These are phyloP conservation scores for Electrona antarctica DNA, from an alignment of 2,113 vertebrate species.

Conservation along the genomic window DNA sequence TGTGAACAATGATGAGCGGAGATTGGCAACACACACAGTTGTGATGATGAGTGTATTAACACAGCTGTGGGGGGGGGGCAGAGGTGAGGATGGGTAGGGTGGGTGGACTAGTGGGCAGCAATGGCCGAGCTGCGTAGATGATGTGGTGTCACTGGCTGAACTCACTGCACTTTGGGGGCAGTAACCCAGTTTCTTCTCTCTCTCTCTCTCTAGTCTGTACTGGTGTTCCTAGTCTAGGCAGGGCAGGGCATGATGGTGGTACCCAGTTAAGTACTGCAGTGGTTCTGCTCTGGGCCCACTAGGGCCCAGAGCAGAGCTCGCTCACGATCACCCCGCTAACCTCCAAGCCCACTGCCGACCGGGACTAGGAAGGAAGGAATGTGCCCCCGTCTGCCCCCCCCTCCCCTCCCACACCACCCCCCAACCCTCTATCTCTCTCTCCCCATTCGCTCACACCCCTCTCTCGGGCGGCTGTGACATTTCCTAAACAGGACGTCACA, in stretches of 20 bases:
- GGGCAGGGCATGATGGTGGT: conserved; percentile 62
- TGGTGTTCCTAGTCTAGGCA: conserved; percentile 56
- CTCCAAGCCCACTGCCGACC: conserved; percentile 72
- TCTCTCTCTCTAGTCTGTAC: conserved; percentile 23
- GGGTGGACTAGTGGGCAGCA: conserved; percentile 45
- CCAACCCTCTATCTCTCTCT: background rate
- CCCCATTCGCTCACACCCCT: conserved; percentile 56
- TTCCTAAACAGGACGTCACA: conserved; percentile 80
- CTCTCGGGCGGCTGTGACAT: conserved; percentile 74
- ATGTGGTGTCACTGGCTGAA: conserved; percentile 75
- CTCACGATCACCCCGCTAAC: conserved; percentile 65
- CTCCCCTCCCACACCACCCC: background rate
- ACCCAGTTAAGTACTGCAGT: conserved; percentile 84
- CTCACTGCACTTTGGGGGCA: conserved; percentile 68
- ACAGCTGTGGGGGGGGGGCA: conserved; percentile 53
- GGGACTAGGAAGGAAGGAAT: conserved; percentile 70
- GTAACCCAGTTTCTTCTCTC: conserved; percentile 78
- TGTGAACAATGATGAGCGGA: conserved; percentile 48
- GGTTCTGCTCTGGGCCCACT: no score
- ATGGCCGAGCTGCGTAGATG: conserved; percentile 63
- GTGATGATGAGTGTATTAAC: conserved; percentile 73
- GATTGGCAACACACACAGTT: conserved; percentile 71
- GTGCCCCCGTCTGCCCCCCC: conserved; percentile 29
- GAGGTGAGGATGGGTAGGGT: conserved; percentile 21
- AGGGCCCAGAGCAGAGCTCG: no score